phyloP scores from a whole-genome alignment of 2,888 invertebrate genomes.

The Cepaea hortensis region DNA sequence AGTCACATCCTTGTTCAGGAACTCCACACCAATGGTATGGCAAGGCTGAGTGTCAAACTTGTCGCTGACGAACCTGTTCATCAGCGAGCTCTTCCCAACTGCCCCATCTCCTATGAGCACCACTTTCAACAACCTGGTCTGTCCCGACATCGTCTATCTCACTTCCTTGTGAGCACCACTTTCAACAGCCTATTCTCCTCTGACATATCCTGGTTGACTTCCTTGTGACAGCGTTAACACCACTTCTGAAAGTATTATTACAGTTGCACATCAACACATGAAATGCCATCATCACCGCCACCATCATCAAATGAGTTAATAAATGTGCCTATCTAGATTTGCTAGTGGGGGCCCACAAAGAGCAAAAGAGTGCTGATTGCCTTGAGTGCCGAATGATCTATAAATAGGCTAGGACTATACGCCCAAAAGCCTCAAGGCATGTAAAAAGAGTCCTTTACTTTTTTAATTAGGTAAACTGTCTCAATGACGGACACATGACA shows the following conservation, averaged over 20 bases:
- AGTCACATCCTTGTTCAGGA: conserved; percentile 90
- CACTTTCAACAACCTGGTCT: conserved; percentile 83
- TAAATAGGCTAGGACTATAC: too few relatives aligned
- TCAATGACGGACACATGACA: too few relatives aligned
- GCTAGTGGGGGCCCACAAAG: too few relatives aligned
- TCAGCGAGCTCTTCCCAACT: conserved; percentile 94
- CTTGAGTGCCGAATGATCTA: too few relatives aligned
- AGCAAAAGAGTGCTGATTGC: too few relatives aligned
- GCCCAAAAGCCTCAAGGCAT: too few relatives aligned
- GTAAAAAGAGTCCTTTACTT: too few relatives aligned
- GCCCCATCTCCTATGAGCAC: conserved; percentile 95
- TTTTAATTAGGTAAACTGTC: too few relatives aligned
- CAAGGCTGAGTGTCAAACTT: conserved; percentile 95
- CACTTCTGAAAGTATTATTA: neutral
- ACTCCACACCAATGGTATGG: conserved; percentile 96
- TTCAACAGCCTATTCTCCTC: conserved; percentile 80
- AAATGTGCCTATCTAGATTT: too few relatives aligned
- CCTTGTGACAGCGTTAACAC: neutral
- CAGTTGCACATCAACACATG: too few relatives aligned
- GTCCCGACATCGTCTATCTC: conserved; percentile 59
- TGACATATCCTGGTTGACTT: conserved; percentile 54
- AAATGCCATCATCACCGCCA: too few relatives aligned
- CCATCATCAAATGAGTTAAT: too few relatives aligned
- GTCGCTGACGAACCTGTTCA: conserved; percentile 95
- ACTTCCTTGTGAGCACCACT: conserved; percentile 83